phyloP scores from a whole-genome alignment of 2,113 vertebrate genomes.

The Colossoma macropomum region DNA sequence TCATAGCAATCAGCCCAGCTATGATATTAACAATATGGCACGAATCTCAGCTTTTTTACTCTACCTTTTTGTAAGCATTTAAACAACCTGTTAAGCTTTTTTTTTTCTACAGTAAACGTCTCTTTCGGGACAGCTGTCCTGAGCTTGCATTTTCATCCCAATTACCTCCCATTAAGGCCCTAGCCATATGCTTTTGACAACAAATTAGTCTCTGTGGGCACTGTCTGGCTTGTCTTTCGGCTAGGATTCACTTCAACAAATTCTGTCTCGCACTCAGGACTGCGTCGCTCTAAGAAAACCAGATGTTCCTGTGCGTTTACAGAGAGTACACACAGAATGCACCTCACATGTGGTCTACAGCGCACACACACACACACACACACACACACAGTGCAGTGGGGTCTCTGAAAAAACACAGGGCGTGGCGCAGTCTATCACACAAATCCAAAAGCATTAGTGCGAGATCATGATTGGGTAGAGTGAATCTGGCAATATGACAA shows the following conservation, averaged over 20 bases:
- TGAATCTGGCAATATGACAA: not conserved
- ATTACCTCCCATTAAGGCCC: constrained; percentile 48
- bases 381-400: too few species aligned
- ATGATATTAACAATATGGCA: not conserved
- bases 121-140: constrained; percentile 49
- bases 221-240: constrained; percentile 34
- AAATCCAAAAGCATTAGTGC: not conserved
- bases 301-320: constrained; percentile 38
- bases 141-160: constrained; percentile 55
- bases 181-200: constrained; percentile 59
- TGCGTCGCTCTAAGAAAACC: constrained; percentile 32
- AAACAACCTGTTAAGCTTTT: constrained; percentile 44
- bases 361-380: not conserved
- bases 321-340: not conserved
- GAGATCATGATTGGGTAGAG: not conserved
- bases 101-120: constrained; percentile 31
- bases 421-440: not conserved
- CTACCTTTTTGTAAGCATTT: not conserved
- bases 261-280: constrained; percentile 33
- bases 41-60: not conserved
- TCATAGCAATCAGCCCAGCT: constrained; percentile 14
- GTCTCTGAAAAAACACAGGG: not conserved
- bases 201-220: constrained; percentile 40
- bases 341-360: not conserved
- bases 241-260: constrained; percentile 45